Conservation (phyloP, 2,113 vertebrate genomes). For the Sander lucioperca region DNA sequence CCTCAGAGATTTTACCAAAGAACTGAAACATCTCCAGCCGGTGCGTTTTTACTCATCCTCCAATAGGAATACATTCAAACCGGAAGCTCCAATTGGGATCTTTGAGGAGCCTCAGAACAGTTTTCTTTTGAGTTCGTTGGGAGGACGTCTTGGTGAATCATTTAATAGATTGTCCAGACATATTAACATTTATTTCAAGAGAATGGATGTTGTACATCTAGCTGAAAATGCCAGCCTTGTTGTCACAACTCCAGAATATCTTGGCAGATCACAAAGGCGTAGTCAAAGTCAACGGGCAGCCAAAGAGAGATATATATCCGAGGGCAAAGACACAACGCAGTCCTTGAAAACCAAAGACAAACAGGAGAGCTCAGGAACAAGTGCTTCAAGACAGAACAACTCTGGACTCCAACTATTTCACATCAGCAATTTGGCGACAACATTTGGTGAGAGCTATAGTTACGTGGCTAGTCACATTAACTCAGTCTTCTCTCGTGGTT, state of each 20-base stretch:
- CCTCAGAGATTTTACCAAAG: conserved; percentile 21
- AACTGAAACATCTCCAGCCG: conserved; percentile 31
- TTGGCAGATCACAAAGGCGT: conserved; percentile 45
- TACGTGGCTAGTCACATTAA: conserved; percentile 83
- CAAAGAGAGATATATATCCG: conserved; percentile 21
- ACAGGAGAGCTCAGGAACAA: conserved; percentile 16
- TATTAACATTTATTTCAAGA: conserved; percentile 77
- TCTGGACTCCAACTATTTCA: conserved; percentile 77
- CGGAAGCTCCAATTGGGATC: conserved; percentile 74
- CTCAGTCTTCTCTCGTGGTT: conserved; percentile 63
- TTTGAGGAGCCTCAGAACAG: conserved; percentile 47
- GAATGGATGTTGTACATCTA: conserved; percentile 27
- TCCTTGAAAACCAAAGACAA: conserved; percentile 5
- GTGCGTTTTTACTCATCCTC: conserved; percentile 67
- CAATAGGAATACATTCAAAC: conserved; percentile 62
- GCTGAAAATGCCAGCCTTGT: conserved; percentile 21
- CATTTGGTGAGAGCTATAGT: conserved; percentile 80
- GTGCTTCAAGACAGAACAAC: conserved; percentile 10
- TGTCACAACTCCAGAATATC: conserved; percentile 35
- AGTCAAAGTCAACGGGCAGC: conserved; percentile 39
- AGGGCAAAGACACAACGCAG: conserved; percentile 23
- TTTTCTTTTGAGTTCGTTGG: conserved; percentile 48
- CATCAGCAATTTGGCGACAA: conserved; percentile 74
- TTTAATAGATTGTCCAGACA: conserved; percentile 72
- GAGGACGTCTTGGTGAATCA: conserved; percentile 66